Base-by-base conservation (phyloP, 2,888 invertebrate species). In the Thyatira batis region DNA sequence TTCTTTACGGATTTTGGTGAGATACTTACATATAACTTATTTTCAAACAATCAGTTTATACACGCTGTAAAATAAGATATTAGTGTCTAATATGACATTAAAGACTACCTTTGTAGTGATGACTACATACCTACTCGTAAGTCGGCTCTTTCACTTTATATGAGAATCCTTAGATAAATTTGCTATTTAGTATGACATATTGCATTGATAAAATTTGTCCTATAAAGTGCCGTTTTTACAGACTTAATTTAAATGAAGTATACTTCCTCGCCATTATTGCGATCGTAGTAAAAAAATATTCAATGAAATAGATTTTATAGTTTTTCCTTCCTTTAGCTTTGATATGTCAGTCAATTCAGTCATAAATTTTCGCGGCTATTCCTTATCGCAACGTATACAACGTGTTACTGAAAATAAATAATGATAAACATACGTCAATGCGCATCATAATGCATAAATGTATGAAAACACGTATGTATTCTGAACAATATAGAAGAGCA, bases 331-430 rank as follows among this genome's bases (percentile, higher is more conserved):
- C 39, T 17, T 39, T 17, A 17, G 0, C 39, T 39, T 39, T 39
- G 39, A 39, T 39, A 13, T 17, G 39, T 39, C 39, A 39, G 39
- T 39, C 39, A 39, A 39, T 39, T 39, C 39, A 39, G 6, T 2
- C 39, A 39, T 13, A 13, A 17, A 5, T 39, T n/a, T n/a, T 20
- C 17, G 13, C 49, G 67, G 57, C 63, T 62, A 71, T 39, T n/a
- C 17, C n/a, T 8, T 9, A 17, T 48, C 28, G 20, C 30, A 45
- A 46, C 4, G 10, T 8, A 27, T 9, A 48, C 17, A 10, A 17
- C 3, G 20, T 10, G 10, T 4, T 27, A 13, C 17, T 10, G 17
- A 27, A 48, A 10, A 48, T 48, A 48, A 23, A 27, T 27, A 17
- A 20, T 17, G 27, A 2, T 9, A 46, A 28, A 48, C 48, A 28